Conservation (phyloP, 2,888 invertebrate species). For the Diadegma fenestrale region DNA sequence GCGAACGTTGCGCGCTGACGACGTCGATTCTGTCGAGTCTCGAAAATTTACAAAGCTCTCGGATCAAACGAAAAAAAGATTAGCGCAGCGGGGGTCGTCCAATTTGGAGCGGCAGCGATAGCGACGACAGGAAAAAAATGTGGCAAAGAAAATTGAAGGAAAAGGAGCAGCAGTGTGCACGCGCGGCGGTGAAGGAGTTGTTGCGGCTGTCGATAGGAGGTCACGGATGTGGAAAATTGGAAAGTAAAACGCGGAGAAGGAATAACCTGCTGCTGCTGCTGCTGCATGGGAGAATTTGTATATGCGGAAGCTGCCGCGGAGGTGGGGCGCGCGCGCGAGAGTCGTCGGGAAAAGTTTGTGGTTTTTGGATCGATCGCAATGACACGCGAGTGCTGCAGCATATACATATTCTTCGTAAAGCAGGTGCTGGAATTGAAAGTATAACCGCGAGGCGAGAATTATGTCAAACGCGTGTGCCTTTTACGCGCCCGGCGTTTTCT, state of each 20-base stretch:
- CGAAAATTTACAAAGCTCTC: slow-evolving; percentile 10
- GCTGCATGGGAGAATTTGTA: slow-evolving; percentile 23
- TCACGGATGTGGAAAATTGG: slow-evolving; percentile 72
- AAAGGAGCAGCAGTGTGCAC: no score
- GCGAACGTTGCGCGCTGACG: not conserved
- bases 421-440: no score
- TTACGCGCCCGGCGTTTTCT: slow-evolving; percentile 14
- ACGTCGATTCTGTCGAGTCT: slow-evolving; percentile 26
- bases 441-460: slow-evolving; percentile 10
- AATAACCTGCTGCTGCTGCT: not conserved
- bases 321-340: no score
- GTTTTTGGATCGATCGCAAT: slow-evolving; percentile 25
- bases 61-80: slow-evolving; percentile 13
- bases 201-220: slow-evolving; percentile 40
- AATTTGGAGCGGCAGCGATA: slow-evolving; percentile 74
- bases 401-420: no score
- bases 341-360: slow-evolving; percentile 11
- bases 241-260: slow-evolving; percentile 68
- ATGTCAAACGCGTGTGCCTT: slow-evolving; percentile 9
- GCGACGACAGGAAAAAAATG: slow-evolving; percentile 75
- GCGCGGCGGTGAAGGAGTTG: slow-evolving; percentile 20
- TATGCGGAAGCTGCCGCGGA: no score
- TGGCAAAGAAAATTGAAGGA: slow-evolving; percentile 69
- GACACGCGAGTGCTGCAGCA: not conserved
- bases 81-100: slow-evolving; percentile 68